Conservation (phyloP, 1,140 invertebrate species). For the Papilio dardanus region DNA sequence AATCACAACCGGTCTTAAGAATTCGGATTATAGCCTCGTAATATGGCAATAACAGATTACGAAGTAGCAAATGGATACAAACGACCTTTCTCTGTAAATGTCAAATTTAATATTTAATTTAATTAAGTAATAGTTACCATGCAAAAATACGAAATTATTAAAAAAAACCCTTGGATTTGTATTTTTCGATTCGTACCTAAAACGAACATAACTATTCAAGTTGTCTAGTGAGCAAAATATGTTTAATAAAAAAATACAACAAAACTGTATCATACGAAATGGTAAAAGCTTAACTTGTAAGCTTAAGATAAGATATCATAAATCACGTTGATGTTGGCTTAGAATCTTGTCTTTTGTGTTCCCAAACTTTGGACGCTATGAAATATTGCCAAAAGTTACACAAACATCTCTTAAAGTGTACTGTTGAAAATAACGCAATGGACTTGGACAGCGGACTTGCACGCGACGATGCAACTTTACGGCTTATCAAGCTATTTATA, state of each 20-base stretch:
- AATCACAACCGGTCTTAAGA: not conserved
- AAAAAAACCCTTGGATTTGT: not conserved
- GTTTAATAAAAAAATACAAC: not conserved
- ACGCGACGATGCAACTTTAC: conserved; percentile 33
- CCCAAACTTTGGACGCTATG: conserved; percentile 48
- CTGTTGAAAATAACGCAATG: conserved; percentile 54
- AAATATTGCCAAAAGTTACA: conserved; percentile 58
- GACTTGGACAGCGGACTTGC: conserved; percentile 32
- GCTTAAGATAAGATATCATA: conserved; percentile 44
- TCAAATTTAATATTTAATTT: not conserved
- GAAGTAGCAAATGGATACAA: not conserved
- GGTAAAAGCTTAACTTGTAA: conserved; percentile 23
- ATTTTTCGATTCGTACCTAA: too few species aligned
- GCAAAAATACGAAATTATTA: not conserved
- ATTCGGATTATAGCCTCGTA: not conserved
- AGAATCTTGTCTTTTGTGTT: conserved; percentile 51
- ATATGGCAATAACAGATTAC: not conserved
- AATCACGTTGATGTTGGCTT: conserved; percentile 51
- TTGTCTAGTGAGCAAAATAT: not conserved
- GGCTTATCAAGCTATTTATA: conserved; percentile 11
- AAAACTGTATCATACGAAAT: conserved; percentile 12
- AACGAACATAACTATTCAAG: too few species aligned
- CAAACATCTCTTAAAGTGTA: conserved; percentile 51
- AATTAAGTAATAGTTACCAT: not conserved
- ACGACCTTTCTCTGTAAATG: not conserved